Percentiles rank a stretch among this genome's conserved stretches.
Conservation (phyloP, 2,888 invertebrate genomes). For the Dicycla oo region DNA sequence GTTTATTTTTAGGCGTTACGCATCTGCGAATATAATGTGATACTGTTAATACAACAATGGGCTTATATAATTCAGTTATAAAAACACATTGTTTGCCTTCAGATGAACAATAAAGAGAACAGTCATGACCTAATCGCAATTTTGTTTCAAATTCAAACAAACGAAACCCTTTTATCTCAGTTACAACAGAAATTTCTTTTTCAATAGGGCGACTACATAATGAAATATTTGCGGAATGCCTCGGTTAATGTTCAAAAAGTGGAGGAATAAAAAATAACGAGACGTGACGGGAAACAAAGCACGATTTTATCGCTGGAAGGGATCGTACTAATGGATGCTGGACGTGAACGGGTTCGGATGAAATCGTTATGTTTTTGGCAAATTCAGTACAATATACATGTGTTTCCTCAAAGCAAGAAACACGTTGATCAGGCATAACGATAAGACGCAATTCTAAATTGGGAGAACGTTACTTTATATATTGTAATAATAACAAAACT, state of each 20-base stretch:
- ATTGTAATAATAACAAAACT: conserved; percentile 26
- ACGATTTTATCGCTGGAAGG: conserved; percentile 85
- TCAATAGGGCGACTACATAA: conserved; percentile 80
- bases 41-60: conserved; percentile 62
- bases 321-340: conserved; percentile 83
- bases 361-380: conserved; percentile 69
- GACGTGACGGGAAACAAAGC: conserved; percentile 87
- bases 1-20: conserved; percentile 50
- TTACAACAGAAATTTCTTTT: conserved; percentile 78
- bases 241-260: conserved; percentile 80
- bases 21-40: conserved; percentile 50
- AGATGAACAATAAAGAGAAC: conserved; percentile 74
- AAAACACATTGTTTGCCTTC: conserved; percentile 73
- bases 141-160: conserved; percentile 79
- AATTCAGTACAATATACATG: conserved; percentile 51
- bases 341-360: conserved; percentile 73
- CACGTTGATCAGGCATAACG: conserved; percentile 20
- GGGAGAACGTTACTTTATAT: conserved; percentile 35
- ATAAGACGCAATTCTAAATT: conserved; percentile 22
- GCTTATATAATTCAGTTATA: conserved; percentile 66
- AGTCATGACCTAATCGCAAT: conserved; percentile 78
- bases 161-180: conserved; percentile 80
- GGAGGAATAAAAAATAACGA: conserved; percentile 83
- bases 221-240: conserved; percentile 84
- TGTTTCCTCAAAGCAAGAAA: conserved; percentile 34